Percentiles rank a stretch among this genome's conserved stretches.
Conservation (phyloP, 2,797 vertebrate genomes). For the Paguma larvata region DNA sequence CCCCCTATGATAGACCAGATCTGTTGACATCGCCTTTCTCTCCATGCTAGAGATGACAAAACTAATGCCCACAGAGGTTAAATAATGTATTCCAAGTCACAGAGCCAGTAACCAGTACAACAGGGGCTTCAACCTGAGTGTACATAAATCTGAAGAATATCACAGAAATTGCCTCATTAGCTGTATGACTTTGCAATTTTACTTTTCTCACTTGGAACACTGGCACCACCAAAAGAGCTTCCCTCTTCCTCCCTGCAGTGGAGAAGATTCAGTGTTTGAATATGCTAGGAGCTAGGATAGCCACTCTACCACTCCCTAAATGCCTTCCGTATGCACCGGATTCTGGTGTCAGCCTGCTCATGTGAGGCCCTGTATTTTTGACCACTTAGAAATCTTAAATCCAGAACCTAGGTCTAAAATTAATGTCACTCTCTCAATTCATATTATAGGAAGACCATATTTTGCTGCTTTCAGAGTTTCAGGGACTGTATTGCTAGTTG, state of each 20-base stretch:
- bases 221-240: background rate
- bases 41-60: background rate
- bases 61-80: background rate
- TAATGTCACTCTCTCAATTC: background rate
- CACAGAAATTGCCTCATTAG: background rate
- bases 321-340: background rate
- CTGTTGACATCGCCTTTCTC: background rate
- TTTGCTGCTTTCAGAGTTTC: background rate
- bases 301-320: background rate
- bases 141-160: background rate
- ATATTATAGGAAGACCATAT: background rate
- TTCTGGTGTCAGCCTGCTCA: background rate
- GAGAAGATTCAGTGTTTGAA: background rate
- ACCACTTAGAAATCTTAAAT: background rate
- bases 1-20: background rate
- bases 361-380: background rate
- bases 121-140: background rate
- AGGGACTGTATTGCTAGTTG: background rate
- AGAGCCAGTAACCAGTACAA: background rate
- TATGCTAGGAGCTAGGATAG: background rate
- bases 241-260: background rate
- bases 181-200: background rate
- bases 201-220: background rate
- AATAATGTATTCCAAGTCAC: background rate
- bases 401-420: background rate